Conservation (phyloP, 1,140 invertebrate species). For the Psix sp. region DNA sequence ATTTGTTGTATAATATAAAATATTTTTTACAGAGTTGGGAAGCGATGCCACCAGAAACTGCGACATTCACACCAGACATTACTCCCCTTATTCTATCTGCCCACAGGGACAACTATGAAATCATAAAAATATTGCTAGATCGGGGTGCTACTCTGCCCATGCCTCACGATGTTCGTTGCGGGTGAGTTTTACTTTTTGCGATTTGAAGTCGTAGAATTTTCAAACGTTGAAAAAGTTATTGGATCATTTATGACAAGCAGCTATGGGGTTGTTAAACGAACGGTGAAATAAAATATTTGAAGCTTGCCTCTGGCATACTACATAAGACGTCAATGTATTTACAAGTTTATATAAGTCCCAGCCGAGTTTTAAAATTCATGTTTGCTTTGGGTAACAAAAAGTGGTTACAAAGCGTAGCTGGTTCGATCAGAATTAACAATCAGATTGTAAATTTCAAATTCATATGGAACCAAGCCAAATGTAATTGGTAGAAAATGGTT, state of each 20-base stretch:
- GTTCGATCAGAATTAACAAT: too few species aligned
- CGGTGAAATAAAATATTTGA: conserved; percentile 28
- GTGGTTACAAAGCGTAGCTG: too few species aligned
- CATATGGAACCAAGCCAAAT: too few species aligned
- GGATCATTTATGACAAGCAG: conserved; percentile 15
- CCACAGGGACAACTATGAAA: conserved; percentile 98
- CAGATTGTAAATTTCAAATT: too few species aligned
- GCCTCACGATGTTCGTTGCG: conserved; percentile 90
- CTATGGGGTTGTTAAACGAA: conserved; percentile 4
- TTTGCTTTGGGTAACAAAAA: too few species aligned
- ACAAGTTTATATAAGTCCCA: too few species aligned
- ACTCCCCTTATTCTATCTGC: conserved; percentile 96
- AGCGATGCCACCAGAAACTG: conserved; percentile 90
- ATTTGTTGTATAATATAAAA: too few species aligned
- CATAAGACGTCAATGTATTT: conserved; percentile 18
- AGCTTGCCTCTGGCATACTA: conserved; percentile 3
- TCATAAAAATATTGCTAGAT: conserved; percentile 97
- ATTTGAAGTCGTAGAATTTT: conserved; percentile 38
- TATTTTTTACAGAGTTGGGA: conserved; percentile 88
- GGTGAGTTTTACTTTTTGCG: conserved; percentile 60
- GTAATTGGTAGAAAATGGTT: too few species aligned
- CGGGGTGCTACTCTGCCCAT: conserved; percentile 90
- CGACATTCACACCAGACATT: conserved; percentile 97
- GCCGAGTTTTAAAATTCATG: too few species aligned
- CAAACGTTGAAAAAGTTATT: conserved; percentile 30